Evolutionary conservation across 2,113 vertebrate species (phyloP), one percentile per base, ranked within the genome.

Genomic region (Sylvilagus bachmani): DNA sequence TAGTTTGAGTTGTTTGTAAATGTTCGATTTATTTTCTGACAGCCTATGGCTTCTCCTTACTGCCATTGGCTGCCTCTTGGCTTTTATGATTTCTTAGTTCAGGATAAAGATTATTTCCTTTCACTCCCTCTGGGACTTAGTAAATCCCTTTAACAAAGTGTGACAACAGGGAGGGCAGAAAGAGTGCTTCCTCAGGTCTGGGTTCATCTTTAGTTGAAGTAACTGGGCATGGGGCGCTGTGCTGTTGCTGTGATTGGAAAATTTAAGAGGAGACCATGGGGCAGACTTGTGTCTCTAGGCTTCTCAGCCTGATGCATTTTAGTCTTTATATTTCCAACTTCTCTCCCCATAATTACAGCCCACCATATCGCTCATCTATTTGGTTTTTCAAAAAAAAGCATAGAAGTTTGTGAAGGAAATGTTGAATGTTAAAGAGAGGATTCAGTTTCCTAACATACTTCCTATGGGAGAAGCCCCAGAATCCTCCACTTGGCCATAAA

Each of bases 1-100:
- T 75, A 89, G 66, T 80, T 86, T 25, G 78, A 93, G 36, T 78
- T 78, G 73, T 90, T 77, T 53, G 27, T 79, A 89, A 86, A 85
- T 44, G 17, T 25, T 92, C 0, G 0, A 36, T 92, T 93, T 90
- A 36, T 92, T 95, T 94, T 62, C 71, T 80, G 70, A 92, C 12
- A 80, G 70, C 17, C 33, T 84, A 7, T 66, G 73, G 24, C 44
- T 80, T 24, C 16, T 88, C 14, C 22, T 71, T 69, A 67, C 2
- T 82, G 27, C 33, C 25, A 21, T 4, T 69, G 66, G 8, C 75
- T 77, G 11, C 33, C 24, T 88, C 49, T 92, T 85, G 55, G 44
- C 27, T 85, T 71, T 86, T 79, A 29, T 27, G 58, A 70, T 51
- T 44, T 82, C 33, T 95, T 53, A 81, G 55, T 89, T 94, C 19